phyloP scores from a whole-genome alignment of 1,140 invertebrate species.

The Caenorhabditis tropicalis region DNA sequence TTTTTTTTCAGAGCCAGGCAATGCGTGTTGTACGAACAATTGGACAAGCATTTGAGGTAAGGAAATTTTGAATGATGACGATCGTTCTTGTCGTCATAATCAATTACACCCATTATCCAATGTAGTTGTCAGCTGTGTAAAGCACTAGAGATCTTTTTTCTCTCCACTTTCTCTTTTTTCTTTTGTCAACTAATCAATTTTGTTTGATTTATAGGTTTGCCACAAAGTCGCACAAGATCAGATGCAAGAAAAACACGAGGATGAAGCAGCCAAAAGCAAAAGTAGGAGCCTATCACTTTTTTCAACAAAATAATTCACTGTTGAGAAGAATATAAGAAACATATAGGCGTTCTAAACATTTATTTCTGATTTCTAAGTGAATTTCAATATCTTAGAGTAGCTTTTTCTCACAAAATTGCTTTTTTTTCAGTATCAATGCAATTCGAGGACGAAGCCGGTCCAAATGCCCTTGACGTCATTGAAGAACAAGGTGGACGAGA shows the following conservation, averaged over 20 bases:
- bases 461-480: conserved; percentile 45
- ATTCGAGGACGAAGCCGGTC: conserved; percentile 43
- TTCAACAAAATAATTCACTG: neutral
- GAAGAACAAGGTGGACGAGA: conserved; percentile 26
- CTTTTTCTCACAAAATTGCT: no score
- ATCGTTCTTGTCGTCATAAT: conserved; percentile 34
- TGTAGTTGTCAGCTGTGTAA: conserved; percentile 35
- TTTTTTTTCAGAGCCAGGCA: conserved; percentile 84
- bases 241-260: conserved; percentile 62
- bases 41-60: conserved; percentile 92
- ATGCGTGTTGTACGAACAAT: conserved; percentile 96
- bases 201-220: conserved; percentile 78
- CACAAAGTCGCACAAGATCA: conserved; percentile 80
- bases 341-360: no score
- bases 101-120: conserved; percentile 25
- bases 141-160: neutral
- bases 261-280: conserved; percentile 53
- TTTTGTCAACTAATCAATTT: conserved; percentile 44
- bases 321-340: no score
- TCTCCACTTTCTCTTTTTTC: neutral
- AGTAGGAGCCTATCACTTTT: conserved; percentile 1
- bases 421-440: conserved; percentile 39
- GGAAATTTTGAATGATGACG: neutral
- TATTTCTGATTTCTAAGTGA: neutral
- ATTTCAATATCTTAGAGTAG: neutral